A percentile compares a stretch with the other conserved stretches of the same genome.
These are phyloP conservation scores for Aplysia californica DNA, from an alignment of 1,140 invertebrate species.

Conservation along the genomic window DNA sequence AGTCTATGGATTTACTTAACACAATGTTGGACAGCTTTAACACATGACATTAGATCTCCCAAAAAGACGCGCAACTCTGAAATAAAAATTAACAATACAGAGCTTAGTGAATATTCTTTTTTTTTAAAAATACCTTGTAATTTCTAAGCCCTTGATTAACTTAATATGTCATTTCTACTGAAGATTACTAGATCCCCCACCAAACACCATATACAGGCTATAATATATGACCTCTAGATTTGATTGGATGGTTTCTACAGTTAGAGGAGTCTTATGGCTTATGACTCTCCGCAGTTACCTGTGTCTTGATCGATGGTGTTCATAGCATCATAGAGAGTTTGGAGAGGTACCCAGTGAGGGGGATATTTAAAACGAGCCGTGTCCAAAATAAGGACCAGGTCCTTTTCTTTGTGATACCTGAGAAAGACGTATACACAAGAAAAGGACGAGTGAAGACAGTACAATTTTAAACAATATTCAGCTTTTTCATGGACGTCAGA, in stretches of 20 bases:
- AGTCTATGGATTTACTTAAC: background rate
- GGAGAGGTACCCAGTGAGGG: slow-evolving; percentile 65
- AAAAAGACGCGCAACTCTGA: too few species aligned
- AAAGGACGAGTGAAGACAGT: background rate
- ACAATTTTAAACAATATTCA: background rate
- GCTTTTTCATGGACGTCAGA: background rate
- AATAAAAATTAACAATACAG: too few species aligned
- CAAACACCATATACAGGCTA: background rate
- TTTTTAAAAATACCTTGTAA: background rate
- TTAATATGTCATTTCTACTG: background rate
- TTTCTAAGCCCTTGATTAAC: background rate
- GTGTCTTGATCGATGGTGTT: slow-evolving; percentile 54
- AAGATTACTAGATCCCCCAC: background rate
- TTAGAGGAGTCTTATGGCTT: too few species aligned
- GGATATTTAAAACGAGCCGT: slow-evolving; percentile 68
- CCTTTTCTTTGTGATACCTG: slow-evolving; percentile 56
- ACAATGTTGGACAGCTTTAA: background rate
- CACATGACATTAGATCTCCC: background rate
- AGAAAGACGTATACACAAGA: background rate
- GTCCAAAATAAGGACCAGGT: slow-evolving; percentile 65
- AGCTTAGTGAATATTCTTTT: background rate
- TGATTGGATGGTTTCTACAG: too few species aligned
- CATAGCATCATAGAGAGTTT: slow-evolving; percentile 58
- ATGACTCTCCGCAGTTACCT: slow-evolving; percentile 47
- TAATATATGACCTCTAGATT: background rate